Evolutionary conservation across 1,140 invertebrate species (phyloP).

Genomic region (Gyrodactylus salaris): DNA sequence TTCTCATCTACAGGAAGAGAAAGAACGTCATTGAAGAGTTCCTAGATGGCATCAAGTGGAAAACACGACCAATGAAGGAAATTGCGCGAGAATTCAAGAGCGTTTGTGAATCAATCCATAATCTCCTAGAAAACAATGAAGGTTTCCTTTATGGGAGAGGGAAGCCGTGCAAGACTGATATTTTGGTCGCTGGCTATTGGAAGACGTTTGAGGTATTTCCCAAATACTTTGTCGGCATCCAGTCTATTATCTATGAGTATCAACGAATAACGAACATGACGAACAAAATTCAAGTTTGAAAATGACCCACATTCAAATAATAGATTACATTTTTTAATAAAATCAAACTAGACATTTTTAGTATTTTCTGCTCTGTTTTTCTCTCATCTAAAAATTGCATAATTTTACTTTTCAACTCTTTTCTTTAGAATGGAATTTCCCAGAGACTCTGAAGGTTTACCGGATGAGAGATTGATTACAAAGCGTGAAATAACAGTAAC

Average conservation of each 20-base stretch:
- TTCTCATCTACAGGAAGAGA: neutral
- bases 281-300: neutral
- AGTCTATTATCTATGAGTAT: neutral
- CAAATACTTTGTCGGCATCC: neutral
- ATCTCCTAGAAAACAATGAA: neutral
- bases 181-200: neutral
- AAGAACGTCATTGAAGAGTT: neutral
- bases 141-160: neutral
- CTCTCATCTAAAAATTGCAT: neutral
- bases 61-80: neutral
- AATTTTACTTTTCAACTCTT: neutral
- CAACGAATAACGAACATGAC: neutral
- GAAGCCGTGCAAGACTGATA: neutral
- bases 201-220: neutral
- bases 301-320: neutral
- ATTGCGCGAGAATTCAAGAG: neutral
- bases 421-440: neutral
- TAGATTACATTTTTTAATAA: neutral
- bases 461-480: neutral
- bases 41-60: neutral
- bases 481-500: neutral
- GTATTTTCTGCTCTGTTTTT: neutral
- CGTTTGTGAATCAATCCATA: neutral
- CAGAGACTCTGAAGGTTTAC: neutral
- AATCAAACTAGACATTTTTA: neutral